Percentiles rank a stretch among this genome's conserved stretches.
Conservation (phyloP, 2,113 vertebrate species). For the Fregetta grallaria region DNA sequence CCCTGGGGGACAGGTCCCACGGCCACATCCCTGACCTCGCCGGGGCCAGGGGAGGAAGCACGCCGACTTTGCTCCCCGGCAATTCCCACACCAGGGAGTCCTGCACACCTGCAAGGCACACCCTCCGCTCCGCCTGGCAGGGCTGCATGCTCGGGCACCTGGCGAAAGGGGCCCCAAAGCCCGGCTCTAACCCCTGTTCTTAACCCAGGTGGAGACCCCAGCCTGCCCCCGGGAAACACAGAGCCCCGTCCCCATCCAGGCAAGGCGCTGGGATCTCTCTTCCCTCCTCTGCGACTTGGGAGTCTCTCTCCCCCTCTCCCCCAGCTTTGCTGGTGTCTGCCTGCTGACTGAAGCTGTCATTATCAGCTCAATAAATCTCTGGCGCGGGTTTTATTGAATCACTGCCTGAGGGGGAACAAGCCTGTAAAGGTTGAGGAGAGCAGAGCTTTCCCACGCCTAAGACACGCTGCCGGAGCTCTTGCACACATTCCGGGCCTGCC, state of each 20-base stretch:
- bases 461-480: conserved; percentile 79
- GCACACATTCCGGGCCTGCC: conserved; percentile 91
- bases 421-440: conserved; percentile 89
- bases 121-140: background rate
- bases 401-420: conserved; percentile 83
- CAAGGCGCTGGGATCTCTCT: background rate
- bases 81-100: background rate
- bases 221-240: fast-evolving
- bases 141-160: background rate
- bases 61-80: background rate
- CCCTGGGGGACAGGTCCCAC: background rate
- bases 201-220: background rate
- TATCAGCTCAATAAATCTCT: conserved; percentile 91
- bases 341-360: conserved; percentile 85
- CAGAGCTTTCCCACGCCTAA: conserved; percentile 93
- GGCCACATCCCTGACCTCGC: background rate
- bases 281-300: background rate
- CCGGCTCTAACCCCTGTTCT: fast-evolving
- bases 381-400: conserved; percentile 90
- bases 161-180: fast-evolving
- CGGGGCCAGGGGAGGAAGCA: background rate
- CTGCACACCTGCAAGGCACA: background rate
- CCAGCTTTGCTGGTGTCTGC: conserved; percentile 60
- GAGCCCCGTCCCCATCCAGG: background rate
- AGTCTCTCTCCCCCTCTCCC: conserved; percentile 14